Evolutionary conservation across 1,140 invertebrate genomes (phyloP), one percentile per base, ranked within the genome.

Genomic region (Ceratosolen fusciceps): DNA sequence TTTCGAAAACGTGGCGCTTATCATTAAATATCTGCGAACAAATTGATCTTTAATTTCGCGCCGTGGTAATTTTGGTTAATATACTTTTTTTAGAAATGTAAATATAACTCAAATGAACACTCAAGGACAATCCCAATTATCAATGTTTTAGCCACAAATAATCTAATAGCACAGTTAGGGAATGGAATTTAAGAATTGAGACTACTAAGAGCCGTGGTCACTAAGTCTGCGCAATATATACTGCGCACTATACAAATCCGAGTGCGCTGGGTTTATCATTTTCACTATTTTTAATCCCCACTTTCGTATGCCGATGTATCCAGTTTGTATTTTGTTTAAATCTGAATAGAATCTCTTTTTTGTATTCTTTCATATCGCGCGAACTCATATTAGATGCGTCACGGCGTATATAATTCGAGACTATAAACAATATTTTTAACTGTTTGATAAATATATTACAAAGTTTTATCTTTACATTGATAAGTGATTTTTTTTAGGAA

Each of bases 1-100:
- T 60, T 60, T 74, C 24, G n/a, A 47, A 68, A 68, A 73, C 19
- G 31, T 37, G 56, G 21, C 72, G 37, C 39, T 68, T 24, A 29
- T 8, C 9, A 34, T 39, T 21, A 60, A 56, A 31, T 56, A 31
- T 16, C 24, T 47, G 72, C 67, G 37, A n/a, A 43, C 24, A 67
- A 67, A 16, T 21, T 2, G 19, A 10, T 67, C 34, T 4, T 67
- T 67, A 67, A n/a, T 39, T 39, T 21, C 34, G 12, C 21, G 2
- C 39, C 5, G 39, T 12, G 39, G 21, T 34, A 67, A 19, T 67
- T 24, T 67, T 39, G 19, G 9, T 9, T 31, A 14, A 67, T 39
- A 10, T 1, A 31, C 5, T 39, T 65, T 65, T 31, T 60, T 34
- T 60, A 60, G 26, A 3, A 29, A 52, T 58, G 29, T 29, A 58